phyloP scores from a whole-genome alignment of 2,113 vertebrate species.

The Candoia aspera region DNA sequence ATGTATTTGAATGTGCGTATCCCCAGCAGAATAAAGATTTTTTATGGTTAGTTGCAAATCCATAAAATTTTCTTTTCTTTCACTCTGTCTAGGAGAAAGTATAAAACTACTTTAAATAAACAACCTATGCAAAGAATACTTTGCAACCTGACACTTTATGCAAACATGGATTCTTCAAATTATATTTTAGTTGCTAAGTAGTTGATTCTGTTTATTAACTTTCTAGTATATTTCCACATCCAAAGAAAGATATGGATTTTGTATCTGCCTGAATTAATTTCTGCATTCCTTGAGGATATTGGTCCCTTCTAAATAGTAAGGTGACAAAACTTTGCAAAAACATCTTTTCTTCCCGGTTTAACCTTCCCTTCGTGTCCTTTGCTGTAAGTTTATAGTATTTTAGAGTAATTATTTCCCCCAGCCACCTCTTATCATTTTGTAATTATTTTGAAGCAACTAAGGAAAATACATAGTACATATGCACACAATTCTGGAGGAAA shows the following conservation, averaged over 20 bases:
- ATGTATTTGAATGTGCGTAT: conserved; percentile 57
- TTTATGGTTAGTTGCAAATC: conserved; percentile 65
- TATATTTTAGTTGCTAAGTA: conserved; percentile 43
- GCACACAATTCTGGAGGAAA: not conserved
- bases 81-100: conserved; percentile 48
- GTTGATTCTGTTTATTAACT: conserved; percentile 44
- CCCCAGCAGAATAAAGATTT: conserved; percentile 54
- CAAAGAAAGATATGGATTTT: conserved; percentile 27
- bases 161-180: conserved; percentile 59
- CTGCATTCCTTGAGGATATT: conserved; percentile 30
- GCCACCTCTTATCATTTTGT: conserved; percentile 18
- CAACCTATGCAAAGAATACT: conserved; percentile 54
- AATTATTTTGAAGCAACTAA: conserved; percentile 33
- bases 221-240: conserved; percentile 42
- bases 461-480: conserved; percentile 3
- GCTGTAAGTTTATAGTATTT: conserved; percentile 40
- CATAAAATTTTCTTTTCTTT: conserved; percentile 53
- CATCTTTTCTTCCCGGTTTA: conserved; percentile 43
- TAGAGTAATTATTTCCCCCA: conserved; percentile 39
- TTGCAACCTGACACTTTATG: conserved; percentile 57
- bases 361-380: conserved; percentile 43
- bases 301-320: conserved; percentile 28
- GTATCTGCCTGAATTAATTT: conserved; percentile 36
- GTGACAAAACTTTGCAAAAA: conserved; percentile 46
- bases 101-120: conserved; percentile 48